phyloP scores from a whole-genome alignment of 2,113 vertebrate genomes.

The Kryptolebias marmoratus region DNA sequence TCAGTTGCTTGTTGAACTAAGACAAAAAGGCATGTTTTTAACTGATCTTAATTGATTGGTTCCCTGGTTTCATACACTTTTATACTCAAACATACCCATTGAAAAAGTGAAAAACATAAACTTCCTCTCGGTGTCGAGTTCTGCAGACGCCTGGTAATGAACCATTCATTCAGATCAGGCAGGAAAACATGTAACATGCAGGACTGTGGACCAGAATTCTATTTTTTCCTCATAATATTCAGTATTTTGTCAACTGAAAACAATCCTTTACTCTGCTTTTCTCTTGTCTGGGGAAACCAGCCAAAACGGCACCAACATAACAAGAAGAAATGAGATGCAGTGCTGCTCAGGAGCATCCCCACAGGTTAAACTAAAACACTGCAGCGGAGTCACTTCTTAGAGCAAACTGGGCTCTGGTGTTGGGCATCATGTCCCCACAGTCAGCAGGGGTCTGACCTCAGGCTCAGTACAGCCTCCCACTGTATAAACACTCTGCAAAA shows the following conservation, averaged over 20 bases:
- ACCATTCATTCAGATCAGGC: no score
- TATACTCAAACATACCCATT: neutral
- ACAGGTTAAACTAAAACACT: neutral
- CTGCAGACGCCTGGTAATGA: neutral
- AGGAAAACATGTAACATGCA: neutral
- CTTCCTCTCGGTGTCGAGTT: neutral
- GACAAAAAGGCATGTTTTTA: no score
- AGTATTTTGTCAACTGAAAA: neutral
- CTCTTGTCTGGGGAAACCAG: neutral
- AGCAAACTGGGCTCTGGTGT: no score
- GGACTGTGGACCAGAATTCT: no score
- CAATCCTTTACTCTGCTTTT: neutral
- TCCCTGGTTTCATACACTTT: neutral
- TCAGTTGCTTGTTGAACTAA: no score
- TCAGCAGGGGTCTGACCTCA: conserved; percentile 1
- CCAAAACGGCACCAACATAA: neutral
- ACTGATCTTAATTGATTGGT: no score
- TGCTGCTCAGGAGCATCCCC: neutral
- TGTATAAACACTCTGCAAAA: conserved; percentile 4
- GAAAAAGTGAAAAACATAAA: neutral
- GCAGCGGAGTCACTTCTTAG: no score
- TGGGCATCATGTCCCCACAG: no score
- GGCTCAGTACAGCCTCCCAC: conserved; percentile 1
- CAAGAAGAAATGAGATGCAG: neutral
- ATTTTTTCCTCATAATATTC: neutral